Percentiles rank a stretch among this genome's conserved stretches.
These are phyloP conservation scores for Daktulosphaira vitifoliae DNA, from an alignment of 1,140 invertebrate genomes.

Conservation along the genomic window DNA sequence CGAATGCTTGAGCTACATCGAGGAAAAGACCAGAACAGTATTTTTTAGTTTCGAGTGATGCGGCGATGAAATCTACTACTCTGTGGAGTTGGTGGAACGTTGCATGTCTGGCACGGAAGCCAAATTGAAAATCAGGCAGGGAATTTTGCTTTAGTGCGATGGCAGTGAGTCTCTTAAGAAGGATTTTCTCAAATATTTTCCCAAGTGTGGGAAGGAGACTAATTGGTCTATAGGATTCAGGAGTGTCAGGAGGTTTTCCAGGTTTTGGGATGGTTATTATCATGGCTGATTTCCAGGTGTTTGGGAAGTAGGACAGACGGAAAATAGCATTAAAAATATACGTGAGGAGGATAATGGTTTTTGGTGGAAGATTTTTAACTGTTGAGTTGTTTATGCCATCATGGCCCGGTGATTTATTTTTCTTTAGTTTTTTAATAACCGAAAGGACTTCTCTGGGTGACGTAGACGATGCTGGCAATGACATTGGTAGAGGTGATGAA, in stretches of 20 bases:
- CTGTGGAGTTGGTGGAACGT: slow-evolving; percentile 21
- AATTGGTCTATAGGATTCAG: slow-evolving; percentile 40
- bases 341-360: slow-evolving; percentile 8
- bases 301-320: slow-evolving; percentile 8
- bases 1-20: slow-evolving; percentile 42
- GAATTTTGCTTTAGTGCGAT: not conserved
- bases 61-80: not conserved
- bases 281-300: slow-evolving; percentile 39
- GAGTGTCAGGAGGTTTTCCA: slow-evolving; percentile 32
- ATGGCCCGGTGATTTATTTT: slow-evolving; percentile 14
- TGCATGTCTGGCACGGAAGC: slow-evolving; percentile 13
- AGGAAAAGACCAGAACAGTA: slow-evolving; percentile 40
- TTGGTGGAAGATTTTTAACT: slow-evolving; percentile 17
- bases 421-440: not conserved
- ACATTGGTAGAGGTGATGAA: not conserved
- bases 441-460: not conserved
- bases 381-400: slow-evolving; percentile 13
- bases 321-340: slow-evolving; percentile 21
- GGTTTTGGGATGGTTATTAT: slow-evolving; percentile 42
- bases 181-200: slow-evolving; percentile 37
- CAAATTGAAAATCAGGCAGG: slow-evolving; percentile 32
- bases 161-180: slow-evolving; percentile 34
- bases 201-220: slow-evolving; percentile 38
- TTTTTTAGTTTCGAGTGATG: slow-evolving; percentile 18
- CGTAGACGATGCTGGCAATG: not conserved